Percentiles rank a stretch among this genome's conserved stretches.
phyloP scores from a whole-genome alignment of 2,797 vertebrate genomes.

The Bradypodion pumilum region DNA sequence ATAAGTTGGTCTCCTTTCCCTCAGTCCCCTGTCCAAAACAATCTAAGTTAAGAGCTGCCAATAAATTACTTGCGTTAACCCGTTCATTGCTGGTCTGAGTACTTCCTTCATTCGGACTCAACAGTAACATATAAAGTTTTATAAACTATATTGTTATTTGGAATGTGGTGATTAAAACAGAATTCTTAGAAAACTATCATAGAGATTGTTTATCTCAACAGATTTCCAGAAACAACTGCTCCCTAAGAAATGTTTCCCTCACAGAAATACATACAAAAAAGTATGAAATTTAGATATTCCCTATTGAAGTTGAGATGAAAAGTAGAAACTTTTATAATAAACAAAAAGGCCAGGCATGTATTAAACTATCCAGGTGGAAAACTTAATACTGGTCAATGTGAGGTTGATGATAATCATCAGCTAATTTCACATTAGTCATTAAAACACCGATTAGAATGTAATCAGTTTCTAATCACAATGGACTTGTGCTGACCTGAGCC shows the following conservation, averaged over 20 bases:
- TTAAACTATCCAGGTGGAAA: constrained; percentile 21
- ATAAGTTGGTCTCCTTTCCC: too few species aligned
- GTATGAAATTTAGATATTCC: not conserved
- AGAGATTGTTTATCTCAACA: not conserved
- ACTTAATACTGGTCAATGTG: constrained; percentile 1
- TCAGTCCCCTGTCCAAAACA: too few species aligned
- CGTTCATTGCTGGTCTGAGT: too few species aligned
- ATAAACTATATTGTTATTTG: too few species aligned
- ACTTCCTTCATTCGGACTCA: too few species aligned
- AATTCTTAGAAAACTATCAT: not conserved
- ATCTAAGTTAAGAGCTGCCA: too few species aligned
- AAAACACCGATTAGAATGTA: constrained; percentile 21
- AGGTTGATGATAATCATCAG: constrained; percentile 33
- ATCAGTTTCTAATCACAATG: constrained; percentile 33
- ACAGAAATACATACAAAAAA: not conserved
- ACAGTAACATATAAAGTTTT: too few species aligned
- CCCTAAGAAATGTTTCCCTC: not conserved
- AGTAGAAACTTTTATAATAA: not conserved
- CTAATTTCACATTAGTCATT: constrained; percentile 21
- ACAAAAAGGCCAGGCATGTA: not conserved
- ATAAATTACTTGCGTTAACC: too few species aligned
- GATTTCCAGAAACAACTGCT: not conserved
- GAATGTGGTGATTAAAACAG: too few species aligned
- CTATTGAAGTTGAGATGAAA: not conserved
- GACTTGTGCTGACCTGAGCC: constrained; percentile 11